These are phyloP conservation scores for Cyprinodon brontotheroides DNA, from an alignment of 2,113 vertebrate genomes.

Conservation along the genomic window DNA sequence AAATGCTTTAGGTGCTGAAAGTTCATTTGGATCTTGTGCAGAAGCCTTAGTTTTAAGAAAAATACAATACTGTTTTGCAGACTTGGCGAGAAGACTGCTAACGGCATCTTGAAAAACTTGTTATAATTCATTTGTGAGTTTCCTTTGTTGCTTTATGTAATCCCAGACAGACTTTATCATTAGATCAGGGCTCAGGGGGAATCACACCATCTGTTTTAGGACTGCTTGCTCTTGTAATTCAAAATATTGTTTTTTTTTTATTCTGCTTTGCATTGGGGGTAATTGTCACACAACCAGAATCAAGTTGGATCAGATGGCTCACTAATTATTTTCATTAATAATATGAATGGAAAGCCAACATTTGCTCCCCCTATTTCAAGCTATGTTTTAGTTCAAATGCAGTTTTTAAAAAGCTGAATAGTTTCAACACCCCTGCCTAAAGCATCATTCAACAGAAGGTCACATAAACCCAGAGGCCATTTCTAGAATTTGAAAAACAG, in stretches of 20 bases:
- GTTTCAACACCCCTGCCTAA: background rate
- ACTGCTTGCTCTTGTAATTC: background rate
- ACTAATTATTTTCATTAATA: background rate
- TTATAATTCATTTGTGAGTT: background rate
- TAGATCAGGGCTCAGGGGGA: background rate
- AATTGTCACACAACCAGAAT: background rate
- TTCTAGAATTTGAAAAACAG: conserved; percentile 9
- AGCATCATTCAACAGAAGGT: conserved; percentile 12
- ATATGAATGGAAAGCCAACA: background rate
- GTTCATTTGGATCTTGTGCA: background rate
- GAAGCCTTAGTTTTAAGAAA: background rate
- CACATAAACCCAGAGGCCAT: background rate
- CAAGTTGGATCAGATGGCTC: background rate
- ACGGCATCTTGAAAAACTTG: background rate
- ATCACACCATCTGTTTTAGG: conserved; percentile 12
- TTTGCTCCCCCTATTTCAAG: background rate
- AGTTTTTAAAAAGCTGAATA: background rate
- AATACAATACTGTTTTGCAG: background rate
- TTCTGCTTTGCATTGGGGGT: background rate
- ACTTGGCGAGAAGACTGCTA: background rate
- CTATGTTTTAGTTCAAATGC: background rate
- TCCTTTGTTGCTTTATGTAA: conserved; percentile 1
- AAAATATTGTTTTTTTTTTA: background rate
- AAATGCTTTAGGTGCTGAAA: background rate
- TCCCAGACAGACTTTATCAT: conserved; percentile 3